These are phyloP conservation scores for Zaprionus ghesquierei DNA, from an alignment of 1,140 invertebrate genomes.

Conservation along the genomic window DNA sequence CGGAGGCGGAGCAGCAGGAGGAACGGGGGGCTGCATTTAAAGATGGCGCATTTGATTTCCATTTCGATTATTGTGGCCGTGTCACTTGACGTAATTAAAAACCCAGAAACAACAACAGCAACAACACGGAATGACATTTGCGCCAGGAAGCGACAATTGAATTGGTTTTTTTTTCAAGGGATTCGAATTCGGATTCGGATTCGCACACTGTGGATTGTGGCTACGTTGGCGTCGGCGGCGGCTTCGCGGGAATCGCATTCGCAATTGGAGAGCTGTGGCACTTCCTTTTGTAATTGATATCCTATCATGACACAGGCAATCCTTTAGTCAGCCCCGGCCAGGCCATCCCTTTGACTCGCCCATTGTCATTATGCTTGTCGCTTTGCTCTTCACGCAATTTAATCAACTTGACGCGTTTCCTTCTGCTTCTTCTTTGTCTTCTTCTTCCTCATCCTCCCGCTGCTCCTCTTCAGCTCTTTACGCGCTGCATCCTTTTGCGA, in stretches of 20 bases:
- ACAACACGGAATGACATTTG: conserved; percentile 64
- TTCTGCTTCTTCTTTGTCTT: not conserved
- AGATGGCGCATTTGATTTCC: conserved; percentile 71
- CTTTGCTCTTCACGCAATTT: conserved; percentile 71
- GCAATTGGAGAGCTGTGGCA: conserved; percentile 11
- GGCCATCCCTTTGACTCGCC: conserved; percentile 60
- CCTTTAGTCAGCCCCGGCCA: conserved; percentile 6
- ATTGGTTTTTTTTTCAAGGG: conserved; percentile 28
- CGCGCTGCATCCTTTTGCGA: not conserved
- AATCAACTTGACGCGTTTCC: conserved; percentile 73
- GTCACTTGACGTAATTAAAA: conserved; percentile 77
- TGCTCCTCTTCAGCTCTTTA: not conserved
- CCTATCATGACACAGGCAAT: conserved; percentile 68
- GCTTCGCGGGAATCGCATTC: not conserved
- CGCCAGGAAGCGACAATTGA: conserved; percentile 68
- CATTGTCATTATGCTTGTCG: conserved; percentile 44
- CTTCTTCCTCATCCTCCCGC: not conserved
- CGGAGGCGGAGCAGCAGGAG: not conserved
- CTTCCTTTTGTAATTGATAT: conserved; percentile 72
- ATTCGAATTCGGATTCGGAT: not conserved
- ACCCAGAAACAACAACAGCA: conserved; percentile 5
- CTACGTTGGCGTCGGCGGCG: no score
- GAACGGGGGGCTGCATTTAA: conserved; percentile 21
- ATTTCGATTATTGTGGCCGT: conserved; percentile 68
- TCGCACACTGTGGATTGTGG: not conserved